A percentile compares a stretch with the other conserved stretches of the same genome.
Evolutionary conservation across 2,113 vertebrate genomes (phyloP).

Genomic region (Apistogramma diplotaenia): DNA sequence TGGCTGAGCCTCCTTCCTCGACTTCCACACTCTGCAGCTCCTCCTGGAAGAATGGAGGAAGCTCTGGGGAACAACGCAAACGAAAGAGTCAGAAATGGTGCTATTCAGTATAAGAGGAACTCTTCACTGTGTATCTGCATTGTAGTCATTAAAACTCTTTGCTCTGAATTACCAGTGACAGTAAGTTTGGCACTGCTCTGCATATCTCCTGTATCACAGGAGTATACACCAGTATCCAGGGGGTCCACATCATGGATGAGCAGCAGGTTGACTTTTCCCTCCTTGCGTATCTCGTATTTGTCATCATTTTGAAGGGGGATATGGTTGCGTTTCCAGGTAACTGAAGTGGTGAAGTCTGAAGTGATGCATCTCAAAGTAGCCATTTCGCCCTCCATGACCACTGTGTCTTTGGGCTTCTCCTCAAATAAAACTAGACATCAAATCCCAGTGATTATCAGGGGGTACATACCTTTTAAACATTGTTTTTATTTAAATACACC

Average conservation of each 20-base stretch:
- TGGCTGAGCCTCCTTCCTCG: conserved; percentile 44
- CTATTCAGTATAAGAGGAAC: neutral
- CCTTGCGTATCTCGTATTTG: conserved; percentile 82
- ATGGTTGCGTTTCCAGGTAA: conserved; percentile 84
- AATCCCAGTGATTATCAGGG: neutral
- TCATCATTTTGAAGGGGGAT: conserved; percentile 73
- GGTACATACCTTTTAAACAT: neutral
- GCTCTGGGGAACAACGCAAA: conserved; percentile 39
- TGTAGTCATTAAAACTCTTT: neutral
- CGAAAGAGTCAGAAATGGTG: neutral
- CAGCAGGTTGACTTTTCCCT: conserved; percentile 77
- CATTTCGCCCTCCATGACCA: conserved; percentile 66
- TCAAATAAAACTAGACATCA: conserved; percentile 69
- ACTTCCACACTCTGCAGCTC: conserved; percentile 53
- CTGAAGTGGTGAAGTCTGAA: conserved; percentile 65
- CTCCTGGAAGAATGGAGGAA: conserved; percentile 66
- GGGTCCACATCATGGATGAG: conserved; percentile 78
- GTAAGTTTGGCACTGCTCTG: conserved; percentile 79
- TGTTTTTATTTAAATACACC: neutral
- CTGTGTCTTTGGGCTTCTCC: conserved; percentile 65
- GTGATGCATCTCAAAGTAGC: conserved; percentile 82
- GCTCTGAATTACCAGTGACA: conserved; percentile 80
- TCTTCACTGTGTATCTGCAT: rapidly evolving
- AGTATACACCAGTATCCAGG: conserved; percentile 84
- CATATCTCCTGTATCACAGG: conserved; percentile 83